Percentiles rank a stretch among this genome's conserved stretches.
phyloP scores from a whole-genome alignment of 2,797 vertebrate species.

The Cebuella pygmaea region DNA sequence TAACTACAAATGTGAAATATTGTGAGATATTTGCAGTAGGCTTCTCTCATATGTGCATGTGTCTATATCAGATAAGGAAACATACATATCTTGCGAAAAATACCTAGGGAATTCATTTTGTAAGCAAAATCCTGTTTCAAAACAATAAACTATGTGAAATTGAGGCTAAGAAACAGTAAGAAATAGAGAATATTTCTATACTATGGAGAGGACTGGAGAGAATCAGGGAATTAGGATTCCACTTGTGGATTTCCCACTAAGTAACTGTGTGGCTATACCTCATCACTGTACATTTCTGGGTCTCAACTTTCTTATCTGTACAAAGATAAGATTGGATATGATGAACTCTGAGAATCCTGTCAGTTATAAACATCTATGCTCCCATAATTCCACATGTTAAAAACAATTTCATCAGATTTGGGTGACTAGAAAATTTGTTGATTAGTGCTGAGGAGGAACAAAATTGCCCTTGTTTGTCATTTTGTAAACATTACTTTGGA shows the following conservation, averaged over 20 bases:
- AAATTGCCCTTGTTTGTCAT: background rate
- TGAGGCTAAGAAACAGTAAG: background rate
- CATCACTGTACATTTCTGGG: background rate
- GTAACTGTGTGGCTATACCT: background rate
- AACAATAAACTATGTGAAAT: background rate
- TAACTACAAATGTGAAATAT: background rate
- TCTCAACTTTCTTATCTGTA: background rate
- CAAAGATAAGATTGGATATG: background rate
- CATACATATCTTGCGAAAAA: constrained; percentile 4
- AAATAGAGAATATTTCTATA: background rate
- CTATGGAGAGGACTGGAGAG: background rate
- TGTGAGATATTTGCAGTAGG: background rate
- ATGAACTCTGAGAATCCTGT: background rate
- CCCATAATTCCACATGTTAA: background rate
- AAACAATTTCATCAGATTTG: background rate
- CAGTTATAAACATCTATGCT: background rate
- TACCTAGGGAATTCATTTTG: background rate
- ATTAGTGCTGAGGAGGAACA: background rate
- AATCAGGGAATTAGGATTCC: background rate
- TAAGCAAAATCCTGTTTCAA: background rate
- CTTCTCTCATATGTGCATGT: background rate
- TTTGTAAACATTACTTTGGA: constrained; percentile 8
- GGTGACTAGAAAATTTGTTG: background rate
- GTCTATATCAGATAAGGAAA: background rate
- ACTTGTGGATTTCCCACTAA: background rate